Conservation (phyloP, 2,888 invertebrate species). For the Drosophila subquinaria region DNA sequence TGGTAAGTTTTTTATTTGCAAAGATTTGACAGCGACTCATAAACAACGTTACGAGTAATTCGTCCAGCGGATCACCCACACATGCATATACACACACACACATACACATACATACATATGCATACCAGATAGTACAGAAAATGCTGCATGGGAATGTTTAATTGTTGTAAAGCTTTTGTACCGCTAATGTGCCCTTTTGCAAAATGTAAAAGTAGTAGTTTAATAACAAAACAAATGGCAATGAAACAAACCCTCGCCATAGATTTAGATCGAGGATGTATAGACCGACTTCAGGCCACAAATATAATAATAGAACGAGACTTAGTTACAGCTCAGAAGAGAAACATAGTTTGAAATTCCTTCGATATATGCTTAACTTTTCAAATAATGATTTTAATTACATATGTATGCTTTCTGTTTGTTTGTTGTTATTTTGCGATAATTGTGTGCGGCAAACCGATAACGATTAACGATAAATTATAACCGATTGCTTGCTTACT, state of each 20-base stretch:
- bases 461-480: conserved; percentile 35
- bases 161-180: conserved; percentile 74
- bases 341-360: conserved; percentile 5
- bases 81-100: not conserved
- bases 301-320: not conserved
- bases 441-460: conserved; percentile 26
- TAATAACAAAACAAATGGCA: not conserved
- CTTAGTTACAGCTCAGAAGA: conserved; percentile 9
- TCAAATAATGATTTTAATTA: conserved; percentile 43
- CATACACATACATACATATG: not conserved
- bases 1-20: conserved; percentile 60
- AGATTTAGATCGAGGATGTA: not conserved
- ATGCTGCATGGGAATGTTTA: conserved; percentile 72
- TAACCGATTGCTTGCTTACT: conserved; percentile 34
- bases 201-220: conserved; percentile 16
- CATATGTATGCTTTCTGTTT: conserved; percentile 40
- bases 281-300: conserved; percentile 1
- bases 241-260: conserved; percentile 11
- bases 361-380: conserved; percentile 15
- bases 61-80: not conserved
- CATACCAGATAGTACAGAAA: conserved; percentile 8
- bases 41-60: not conserved
- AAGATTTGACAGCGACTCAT: not conserved
- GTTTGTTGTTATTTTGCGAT: conserved; percentile 41
- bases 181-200: conserved; percentile 49